Evolutionary conservation across 2,888 invertebrate genomes (phyloP), one percentile per base, ranked within the genome.

Genomic region (Epirrita christyi): DNA sequence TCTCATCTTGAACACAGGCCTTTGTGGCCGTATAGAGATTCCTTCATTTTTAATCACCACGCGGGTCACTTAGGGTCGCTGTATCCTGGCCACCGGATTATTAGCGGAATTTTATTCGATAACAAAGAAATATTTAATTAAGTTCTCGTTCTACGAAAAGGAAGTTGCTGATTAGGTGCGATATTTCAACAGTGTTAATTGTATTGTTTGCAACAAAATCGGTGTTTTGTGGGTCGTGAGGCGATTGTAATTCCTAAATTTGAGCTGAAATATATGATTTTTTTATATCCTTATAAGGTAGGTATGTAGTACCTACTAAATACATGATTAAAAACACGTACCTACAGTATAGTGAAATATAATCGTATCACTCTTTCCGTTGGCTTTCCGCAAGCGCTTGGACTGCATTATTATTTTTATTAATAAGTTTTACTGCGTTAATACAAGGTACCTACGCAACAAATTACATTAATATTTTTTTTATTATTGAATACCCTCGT

Each of bases 31-130:
- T 40, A 64, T 61, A 86, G 81, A 71, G 83, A 78, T 76, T 75
- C 80, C 74, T 83, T 86, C 73, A 81, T 80, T 83, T 83, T 83
- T 85, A 82, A 82, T 76, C 67, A 75, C 73, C 68, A 74, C 77
- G 63, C 71, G 61, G 78, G 87, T 85, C 82, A 75, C 63, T n/a
- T 32, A 55, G 62, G 87, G 88, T 86, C 86, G 59, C 78, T 56
- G 75, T 79, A 89, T 91, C 90, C 90, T 88, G 81, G 66, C 78
- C 64, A 59, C 54, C 48, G 61, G 63, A 61, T 61, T 64, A 66
- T 61, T 58, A 57, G 59, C 62, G 59, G 63, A 66, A 66, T 57
- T 61, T 52, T 44, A 57, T 54, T 51, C 67, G 79, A 80, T 82
- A 87, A 86, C 82, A 85, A 71, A 76, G 81, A 86, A 32, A 7